These are phyloP conservation scores for Pao palembangensis DNA, from an alignment of 2,113 vertebrate genomes.

Conservation along the genomic window DNA sequence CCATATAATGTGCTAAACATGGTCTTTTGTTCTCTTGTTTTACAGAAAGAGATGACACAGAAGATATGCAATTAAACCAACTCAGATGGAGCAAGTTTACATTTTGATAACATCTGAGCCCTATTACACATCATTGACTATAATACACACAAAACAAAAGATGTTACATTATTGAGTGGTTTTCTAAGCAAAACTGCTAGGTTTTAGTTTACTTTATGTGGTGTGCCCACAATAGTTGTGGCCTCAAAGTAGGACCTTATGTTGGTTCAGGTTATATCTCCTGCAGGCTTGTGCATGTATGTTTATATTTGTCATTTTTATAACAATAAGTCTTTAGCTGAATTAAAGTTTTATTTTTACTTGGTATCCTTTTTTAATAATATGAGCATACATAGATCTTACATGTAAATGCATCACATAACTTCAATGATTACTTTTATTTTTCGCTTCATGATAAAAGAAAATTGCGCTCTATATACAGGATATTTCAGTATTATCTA, in stretches of 20 bases:
- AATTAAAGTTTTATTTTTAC: conserved; percentile 25
- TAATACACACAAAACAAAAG: conserved; percentile 38
- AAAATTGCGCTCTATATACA: too few relatives aligned
- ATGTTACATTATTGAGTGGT: conserved; percentile 14
- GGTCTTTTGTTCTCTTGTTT: conserved; percentile 47
- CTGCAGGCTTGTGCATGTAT: conserved; percentile 18
- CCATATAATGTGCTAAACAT: conserved; percentile 11
- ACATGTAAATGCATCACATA: too few relatives aligned
- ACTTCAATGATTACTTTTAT: too few relatives aligned
- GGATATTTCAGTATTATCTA: too few relatives aligned
- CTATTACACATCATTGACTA: conserved; percentile 37
- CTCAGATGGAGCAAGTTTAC: conserved; percentile 52
- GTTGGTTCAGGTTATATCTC: conserved; percentile 16
- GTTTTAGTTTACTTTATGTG: conserved; percentile 10
- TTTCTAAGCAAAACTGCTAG: conserved; percentile 13
- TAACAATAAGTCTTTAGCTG: conserved; percentile 16
- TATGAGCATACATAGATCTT: too few relatives aligned
- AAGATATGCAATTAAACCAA: conserved; percentile 88
- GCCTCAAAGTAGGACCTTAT: conserved; percentile 21
- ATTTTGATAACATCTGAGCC: conserved; percentile 58
- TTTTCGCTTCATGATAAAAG: too few relatives aligned
- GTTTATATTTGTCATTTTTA: conserved; percentile 28
- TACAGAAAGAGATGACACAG: conserved; percentile 90
- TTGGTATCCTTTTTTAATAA: conserved; percentile 16
- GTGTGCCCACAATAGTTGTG: conserved; percentile 13